Evolutionary conservation across 2,888 invertebrate species (phyloP), one percentile per base, ranked within the genome.

Genomic region (Campoplex nolae): DNA sequence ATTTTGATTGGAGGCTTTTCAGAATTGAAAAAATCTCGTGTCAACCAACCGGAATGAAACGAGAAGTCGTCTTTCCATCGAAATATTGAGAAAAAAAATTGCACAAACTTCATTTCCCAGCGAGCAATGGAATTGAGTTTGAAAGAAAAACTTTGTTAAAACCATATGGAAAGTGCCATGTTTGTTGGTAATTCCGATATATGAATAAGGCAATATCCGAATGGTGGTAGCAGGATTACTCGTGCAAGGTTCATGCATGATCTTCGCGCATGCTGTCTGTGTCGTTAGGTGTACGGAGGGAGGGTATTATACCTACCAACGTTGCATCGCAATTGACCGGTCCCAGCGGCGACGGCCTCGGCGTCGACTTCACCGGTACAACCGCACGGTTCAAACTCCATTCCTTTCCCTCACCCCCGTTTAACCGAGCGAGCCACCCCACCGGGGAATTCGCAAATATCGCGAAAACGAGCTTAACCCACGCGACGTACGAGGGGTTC

Each of bases 381-480:
- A 78, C 83, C 78, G 42, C 78, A 54, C 71, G 67, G 83, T 32
- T 70, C 80, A 73, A 79, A 83, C 82, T 83, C 68, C 77, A 71
- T 51, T 45, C 88, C 85, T 73, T 32, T 79, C 38, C 80, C 70
- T 35, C 68, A 32, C 51, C 74, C 80, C 58, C 73, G 32, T 73
- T 84, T 68, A 76, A 83, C 83, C 83, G 62, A 77, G 56, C 71
- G 56, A 80, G 48, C 48, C 73, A 73, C 71, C 58, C 83, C 89
- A 84, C 87, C 78, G 88, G 86, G 84, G 83, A 92, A 93, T 93
- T 92, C 89, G 91, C 93, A 92, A 93, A 93, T 92, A 92, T 92
- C 90, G 89, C 89, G 88, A 90, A 90, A 92, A 93, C 92, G 86
- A 86, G 86, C 86, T 86, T 86, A 86, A 86, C 84, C 86, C 86